phyloP scores from a whole-genome alignment of 2,888 invertebrate species.

The Aspidiotus rigidus region DNA sequence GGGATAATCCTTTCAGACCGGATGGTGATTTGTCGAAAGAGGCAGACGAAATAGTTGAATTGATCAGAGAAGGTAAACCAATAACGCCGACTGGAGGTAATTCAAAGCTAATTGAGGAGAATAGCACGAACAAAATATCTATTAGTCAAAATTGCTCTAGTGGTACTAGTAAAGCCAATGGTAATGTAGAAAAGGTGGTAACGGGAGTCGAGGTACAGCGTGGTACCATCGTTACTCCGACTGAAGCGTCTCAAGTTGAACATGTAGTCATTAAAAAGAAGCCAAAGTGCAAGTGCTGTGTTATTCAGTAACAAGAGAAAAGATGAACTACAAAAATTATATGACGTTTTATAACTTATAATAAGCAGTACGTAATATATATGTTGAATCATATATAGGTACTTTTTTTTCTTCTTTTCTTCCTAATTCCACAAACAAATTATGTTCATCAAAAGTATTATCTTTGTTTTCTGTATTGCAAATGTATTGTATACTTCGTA shows the following conservation, averaged over 20 bases:
- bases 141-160: slow-evolving; percentile 7
- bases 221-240: slow-evolving; percentile 44
- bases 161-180: slow-evolving; percentile 39
- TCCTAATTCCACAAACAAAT: background rate
- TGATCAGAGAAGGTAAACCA: slow-evolving; percentile 84
- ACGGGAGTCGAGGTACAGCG: slow-evolving; percentile 37
- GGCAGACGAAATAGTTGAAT: slow-evolving; percentile 90
- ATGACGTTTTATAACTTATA: background rate
- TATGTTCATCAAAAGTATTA: background rate
- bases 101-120: slow-evolving; percentile 40
- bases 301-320: slow-evolving; percentile 61
- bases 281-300: slow-evolving; percentile 91
- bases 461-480: background rate
- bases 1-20: slow-evolving; percentile 96
- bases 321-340: background rate
- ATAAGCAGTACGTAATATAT: background rate
- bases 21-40: slow-evolving; percentile 90
- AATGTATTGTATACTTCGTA: too few relatives aligned
- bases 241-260: slow-evolving; percentile 69
- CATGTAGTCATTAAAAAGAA: slow-evolving; percentile 90
- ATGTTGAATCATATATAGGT: background rate
- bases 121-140: slow-evolving; percentile 37
- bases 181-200: slow-evolving; percentile 38
- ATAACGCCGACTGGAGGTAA: slow-evolving; percentile 57
- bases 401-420: background rate